Evolutionary conservation across 2,888 invertebrate species (phyloP).

Genomic region (Dolichopus griseipennis): DNA sequence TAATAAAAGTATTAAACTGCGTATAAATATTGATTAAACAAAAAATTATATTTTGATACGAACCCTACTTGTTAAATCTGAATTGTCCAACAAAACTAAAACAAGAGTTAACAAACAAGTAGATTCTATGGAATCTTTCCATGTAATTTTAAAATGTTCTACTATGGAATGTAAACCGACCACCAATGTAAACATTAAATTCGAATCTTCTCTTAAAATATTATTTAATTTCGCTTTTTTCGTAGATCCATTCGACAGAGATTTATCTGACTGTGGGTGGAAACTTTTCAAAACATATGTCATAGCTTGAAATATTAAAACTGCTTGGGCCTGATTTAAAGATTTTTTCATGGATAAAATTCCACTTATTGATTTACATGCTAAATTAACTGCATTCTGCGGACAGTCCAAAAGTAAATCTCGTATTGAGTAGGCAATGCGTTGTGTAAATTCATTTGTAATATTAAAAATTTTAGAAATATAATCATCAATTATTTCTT

Average conservation of each 20-base stretch:
- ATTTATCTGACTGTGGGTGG: slow-evolving; percentile 20
- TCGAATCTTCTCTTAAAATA: slow-evolving; percentile 42
- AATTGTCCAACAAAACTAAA: slow-evolving; percentile 47
- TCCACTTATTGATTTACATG: slow-evolving; percentile 38
- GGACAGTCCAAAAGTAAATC: slow-evolving; percentile 36
- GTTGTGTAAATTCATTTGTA: slow-evolving; percentile 54
- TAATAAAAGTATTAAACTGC: slow-evolving; percentile 9
- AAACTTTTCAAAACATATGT: slow-evolving; percentile 54
- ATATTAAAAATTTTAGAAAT: slow-evolving; percentile 51
- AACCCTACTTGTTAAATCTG: slow-evolving; percentile 48
- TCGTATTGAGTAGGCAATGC: slow-evolving; percentile 52
- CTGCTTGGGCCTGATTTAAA: slow-evolving; percentile 52
- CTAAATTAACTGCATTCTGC: slow-evolving; percentile 30
- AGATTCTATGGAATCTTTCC: slow-evolving; percentile 71
- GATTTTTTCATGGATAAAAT: slow-evolving; percentile 45
- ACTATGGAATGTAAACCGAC: slow-evolving; percentile 57
- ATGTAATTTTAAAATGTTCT: slow-evolving; percentile 60
- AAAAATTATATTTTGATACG: slow-evolving; percentile 17
- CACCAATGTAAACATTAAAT: slow-evolving; percentile 56
- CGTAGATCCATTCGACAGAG: background rate
- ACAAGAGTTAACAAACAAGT: slow-evolving; percentile 53
- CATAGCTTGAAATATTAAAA: slow-evolving; percentile 53
- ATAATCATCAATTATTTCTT: slow-evolving; percentile 51
- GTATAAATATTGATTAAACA: no score
- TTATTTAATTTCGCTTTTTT: background rate